phyloP scores from a whole-genome alignment of 2,113 vertebrate genomes.

The Engraulis encrasicolus region DNA sequence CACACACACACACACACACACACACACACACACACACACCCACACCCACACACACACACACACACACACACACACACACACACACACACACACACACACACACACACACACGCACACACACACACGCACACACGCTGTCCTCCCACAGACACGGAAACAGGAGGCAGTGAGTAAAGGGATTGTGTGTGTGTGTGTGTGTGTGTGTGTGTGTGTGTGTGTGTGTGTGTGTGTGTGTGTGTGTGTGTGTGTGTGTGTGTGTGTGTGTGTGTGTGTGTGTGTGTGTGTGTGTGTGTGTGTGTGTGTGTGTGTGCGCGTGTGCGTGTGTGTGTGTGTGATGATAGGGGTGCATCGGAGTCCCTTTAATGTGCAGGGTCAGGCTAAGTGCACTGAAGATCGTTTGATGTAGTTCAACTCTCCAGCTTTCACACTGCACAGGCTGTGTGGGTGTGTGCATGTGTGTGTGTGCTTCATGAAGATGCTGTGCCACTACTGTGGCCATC shows the following conservation, averaged over 20 bases:
- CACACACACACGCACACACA: neutral
- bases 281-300: conserved; percentile 9
- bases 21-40: neutral
- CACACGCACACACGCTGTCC: too few relatives aligned
- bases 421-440: too few relatives aligned
- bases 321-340: too few relatives aligned
- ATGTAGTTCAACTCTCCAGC: neutral
- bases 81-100: neutral
- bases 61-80: neutral
- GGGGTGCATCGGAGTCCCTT: neutral
- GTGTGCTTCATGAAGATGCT: too few relatives aligned
- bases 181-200: neutral
- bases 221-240: neutral
- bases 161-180: too few relatives aligned
- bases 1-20: neutral
- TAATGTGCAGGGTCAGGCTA: neutral
- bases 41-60: neutral
- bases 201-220: conserved; percentile 12
- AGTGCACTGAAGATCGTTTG: neutral
- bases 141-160: too few relatives aligned
- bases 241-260: too few relatives aligned
- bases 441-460: too few relatives aligned
- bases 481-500: too few relatives aligned
- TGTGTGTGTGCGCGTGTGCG: neutral
- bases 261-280: neutral